These are phyloP conservation scores for Blastomussa wellsi DNA, from an alignment of 92 coral and sea anemone species.

Conservation along the genomic window DNA sequence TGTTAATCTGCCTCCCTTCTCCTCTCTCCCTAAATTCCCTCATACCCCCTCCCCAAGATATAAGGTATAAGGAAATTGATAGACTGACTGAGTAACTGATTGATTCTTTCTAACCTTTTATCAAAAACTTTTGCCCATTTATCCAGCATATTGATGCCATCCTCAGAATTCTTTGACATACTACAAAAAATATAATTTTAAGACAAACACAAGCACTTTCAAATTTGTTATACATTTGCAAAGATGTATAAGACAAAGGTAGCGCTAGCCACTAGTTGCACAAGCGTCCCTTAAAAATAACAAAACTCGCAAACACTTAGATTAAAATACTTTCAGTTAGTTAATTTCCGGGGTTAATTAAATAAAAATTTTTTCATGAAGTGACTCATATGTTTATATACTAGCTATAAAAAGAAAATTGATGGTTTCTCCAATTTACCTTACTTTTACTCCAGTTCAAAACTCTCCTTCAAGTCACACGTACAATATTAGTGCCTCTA, in stretches of 20 bases:
- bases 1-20: too few species aligned
- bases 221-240: not conserved
- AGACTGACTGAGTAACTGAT: too few species aligned
- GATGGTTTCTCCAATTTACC: constrained; percentile 1
- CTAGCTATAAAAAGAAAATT: not conserved
- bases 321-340: not conserved
- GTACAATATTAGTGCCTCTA: too few species aligned
- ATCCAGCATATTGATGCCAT: constrained; percentile 21
- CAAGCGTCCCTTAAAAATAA: not conserved
- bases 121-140: constrained; percentile 70
- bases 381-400: not conserved
- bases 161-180: constrained; percentile 26
- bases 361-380: not conserved
- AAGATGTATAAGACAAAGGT: too few species aligned
- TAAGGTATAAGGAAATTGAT: too few species aligned
- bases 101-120: constrained; percentile 56
- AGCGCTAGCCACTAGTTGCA: too few species aligned
- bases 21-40: too few species aligned
- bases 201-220: not conserved
- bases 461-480: too few species aligned
- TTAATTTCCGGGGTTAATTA: not conserved
- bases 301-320: not conserved
- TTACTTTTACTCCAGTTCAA: not conserved
- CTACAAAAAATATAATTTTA: not conserved
- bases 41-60: too few species aligned